Conservation (phyloP, 2,797 vertebrate species). For the Sebastes itinus region DNA sequence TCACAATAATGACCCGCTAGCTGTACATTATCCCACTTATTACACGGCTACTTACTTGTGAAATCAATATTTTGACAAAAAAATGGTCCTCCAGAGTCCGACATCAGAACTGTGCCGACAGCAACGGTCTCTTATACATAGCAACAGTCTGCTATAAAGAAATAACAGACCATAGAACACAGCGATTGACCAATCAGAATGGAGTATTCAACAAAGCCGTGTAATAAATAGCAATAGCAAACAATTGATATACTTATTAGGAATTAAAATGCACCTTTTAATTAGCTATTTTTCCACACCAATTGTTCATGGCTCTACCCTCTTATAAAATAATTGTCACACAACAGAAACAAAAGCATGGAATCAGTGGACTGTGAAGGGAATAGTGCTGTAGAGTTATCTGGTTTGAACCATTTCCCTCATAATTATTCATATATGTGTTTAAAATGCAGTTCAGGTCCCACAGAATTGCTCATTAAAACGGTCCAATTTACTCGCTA, state of each 20-base stretch:
- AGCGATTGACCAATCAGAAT: too few species aligned
- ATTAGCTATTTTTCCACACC: not conserved
- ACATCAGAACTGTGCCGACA: too few species aligned
- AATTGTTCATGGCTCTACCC: not conserved
- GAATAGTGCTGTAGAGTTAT: not conserved
- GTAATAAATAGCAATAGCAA: not conserved
- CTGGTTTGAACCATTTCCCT: not conserved
- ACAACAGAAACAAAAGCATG: not conserved
- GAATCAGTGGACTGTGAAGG: not conserved
- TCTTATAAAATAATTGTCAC: not conserved
- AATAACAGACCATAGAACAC: not conserved
- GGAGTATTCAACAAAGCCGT: too few species aligned
- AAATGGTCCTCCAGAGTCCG: too few species aligned
- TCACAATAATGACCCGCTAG: not conserved
- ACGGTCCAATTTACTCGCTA: not conserved
- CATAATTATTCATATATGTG: not conserved
- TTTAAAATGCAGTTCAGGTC: conserved; percentile 10
- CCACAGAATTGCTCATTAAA: not conserved
- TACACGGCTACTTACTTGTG: too few species aligned
- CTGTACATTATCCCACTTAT: too few species aligned
- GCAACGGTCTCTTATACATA: too few species aligned
- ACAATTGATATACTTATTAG: not conserved
- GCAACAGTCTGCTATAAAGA: not conserved
- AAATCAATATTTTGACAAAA: too few species aligned
- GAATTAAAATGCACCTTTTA: not conserved